Evolutionary conservation across 1,140 invertebrate species (phyloP), one percentile per base, ranked within the genome.

Genomic region (Atta colombica): DNA sequence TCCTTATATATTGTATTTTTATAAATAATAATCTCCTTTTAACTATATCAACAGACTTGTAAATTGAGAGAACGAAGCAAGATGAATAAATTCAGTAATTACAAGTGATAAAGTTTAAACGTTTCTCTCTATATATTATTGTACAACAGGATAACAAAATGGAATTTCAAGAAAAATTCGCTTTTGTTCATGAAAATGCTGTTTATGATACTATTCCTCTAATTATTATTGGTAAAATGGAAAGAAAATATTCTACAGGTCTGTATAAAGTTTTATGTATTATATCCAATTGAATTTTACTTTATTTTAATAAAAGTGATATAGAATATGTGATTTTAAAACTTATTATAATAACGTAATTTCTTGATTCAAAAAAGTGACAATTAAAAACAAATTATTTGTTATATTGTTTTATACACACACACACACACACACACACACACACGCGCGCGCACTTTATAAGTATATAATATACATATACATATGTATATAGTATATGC

Each of bases 131-230:
- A 10, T 69, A 10, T 60, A 51, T 51, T 3, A 16, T 72, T 14
- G 0, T n/a, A n/a, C 45, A 74, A 60, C 14, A 61, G 6, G n/a
- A 60, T 14, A 53, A 25, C 35, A 45, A 60, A 28, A 84, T 84
- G 80, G 31, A 72, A 16, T 35, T 74, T 31, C 68, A 60, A 2
- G 80, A 84, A 84, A 84, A 84, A 35, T 35, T 1, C 12, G 7
- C 21, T 2, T 74, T 84, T 31, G 55, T 55, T 61, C 39, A 39
- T 14, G 18, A 61, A 60, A 61, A 51, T 16, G 68, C 58, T 0
- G 3, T 35, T 28, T 84, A 84, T n/a, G 80, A 84, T 12, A 18
- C 68, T 8, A 84, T 84, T 5, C 80, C 80, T 21, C 10, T 84
- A 18, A 61, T 84, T 49, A 68, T 84, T 49, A 45, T 84, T 21